Conservation (phyloP, 1,140 invertebrate genomes). For the Condylostylus longicornis region DNA sequence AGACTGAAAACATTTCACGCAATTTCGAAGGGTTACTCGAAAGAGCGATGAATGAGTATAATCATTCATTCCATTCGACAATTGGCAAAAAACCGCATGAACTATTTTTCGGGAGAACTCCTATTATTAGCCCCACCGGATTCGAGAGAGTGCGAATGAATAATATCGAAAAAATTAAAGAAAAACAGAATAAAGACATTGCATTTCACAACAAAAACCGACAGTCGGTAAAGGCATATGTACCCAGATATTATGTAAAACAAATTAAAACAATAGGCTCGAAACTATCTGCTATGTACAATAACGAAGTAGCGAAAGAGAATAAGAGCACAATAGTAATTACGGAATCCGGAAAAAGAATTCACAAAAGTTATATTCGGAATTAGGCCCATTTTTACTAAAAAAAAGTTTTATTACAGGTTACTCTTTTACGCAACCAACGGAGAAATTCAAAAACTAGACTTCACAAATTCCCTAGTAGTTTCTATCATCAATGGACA, state of each 20-base stretch:
- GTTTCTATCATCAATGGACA: too few relatives aligned
- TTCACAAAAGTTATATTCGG: constrained; percentile 2
- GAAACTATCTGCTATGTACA: neutral
- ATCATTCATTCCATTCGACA: constrained; percentile 5
- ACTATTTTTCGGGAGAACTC: constrained; percentile 1
- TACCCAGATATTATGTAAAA: neutral
- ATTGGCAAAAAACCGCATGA: neutral
- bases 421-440: too few relatives aligned
- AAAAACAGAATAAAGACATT: constrained; percentile 2
- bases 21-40: constrained; percentile 1
- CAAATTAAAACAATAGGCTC: neutral
- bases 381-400: too few relatives aligned
- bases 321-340: neutral
- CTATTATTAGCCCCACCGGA: too few relatives aligned
- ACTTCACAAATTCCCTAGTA: too few relatives aligned
- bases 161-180: too few relatives aligned
- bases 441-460: too few relatives aligned
- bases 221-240: neutral
- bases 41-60: constrained; percentile 4
- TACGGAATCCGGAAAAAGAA: neutral
- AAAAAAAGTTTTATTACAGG: too few relatives aligned
- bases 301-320: neutral
- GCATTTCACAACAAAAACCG: neutral
- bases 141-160: too few relatives aligned
- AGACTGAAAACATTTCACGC: neutral